These are phyloP conservation scores for Caiman crocodilus DNA, from an alignment of 2,797 vertebrate genomes.

Conservation along the genomic window DNA sequence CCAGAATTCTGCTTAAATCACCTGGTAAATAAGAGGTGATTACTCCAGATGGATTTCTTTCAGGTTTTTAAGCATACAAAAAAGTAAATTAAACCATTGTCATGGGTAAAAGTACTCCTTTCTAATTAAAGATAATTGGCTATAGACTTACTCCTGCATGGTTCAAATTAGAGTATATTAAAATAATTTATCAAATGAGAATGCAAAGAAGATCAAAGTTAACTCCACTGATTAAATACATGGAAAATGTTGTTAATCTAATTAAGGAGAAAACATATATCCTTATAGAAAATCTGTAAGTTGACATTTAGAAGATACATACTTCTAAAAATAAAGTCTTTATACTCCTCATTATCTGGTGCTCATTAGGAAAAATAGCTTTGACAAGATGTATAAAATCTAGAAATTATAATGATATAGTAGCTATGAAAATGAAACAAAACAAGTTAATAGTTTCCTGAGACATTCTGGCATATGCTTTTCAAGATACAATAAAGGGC, in stretches of 20 bases:
- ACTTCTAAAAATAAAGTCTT: slow-evolving; percentile 40
- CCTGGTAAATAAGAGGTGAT: background rate
- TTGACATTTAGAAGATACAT: slow-evolving; percentile 48
- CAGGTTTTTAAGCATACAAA: slow-evolving; percentile 28
- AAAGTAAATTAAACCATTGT: slow-evolving; percentile 45
- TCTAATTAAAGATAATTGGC: slow-evolving; percentile 73
- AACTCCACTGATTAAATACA: slow-evolving; percentile 70
- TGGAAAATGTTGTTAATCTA: slow-evolving; percentile 69
- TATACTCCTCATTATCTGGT: slow-evolving; percentile 14
- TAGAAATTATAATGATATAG: background rate
- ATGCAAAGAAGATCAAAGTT: slow-evolving; percentile 72
- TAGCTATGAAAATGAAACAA: background rate
- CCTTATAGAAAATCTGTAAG: slow-evolving; percentile 27
- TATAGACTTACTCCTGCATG: slow-evolving; percentile 55
- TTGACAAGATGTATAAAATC: slow-evolving; percentile 3
- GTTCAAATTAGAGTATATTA: slow-evolving; percentile 78
- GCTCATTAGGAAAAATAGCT: slow-evolving; percentile 25
- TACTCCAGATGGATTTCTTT: slow-evolving; percentile 43
- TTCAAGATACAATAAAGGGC: background rate
- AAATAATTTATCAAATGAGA: slow-evolving; percentile 80
- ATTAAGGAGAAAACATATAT: slow-evolving; percentile 58
- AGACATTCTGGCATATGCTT: background rate
- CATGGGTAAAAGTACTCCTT: slow-evolving; percentile 50
- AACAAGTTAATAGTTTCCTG: background rate
- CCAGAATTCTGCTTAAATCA: slow-evolving; percentile 33